Percentiles rank a stretch among this genome's conserved stretches.
phyloP scores from a whole-genome alignment of 1,140 invertebrate species.

The Neodiprion pinetum region DNA sequence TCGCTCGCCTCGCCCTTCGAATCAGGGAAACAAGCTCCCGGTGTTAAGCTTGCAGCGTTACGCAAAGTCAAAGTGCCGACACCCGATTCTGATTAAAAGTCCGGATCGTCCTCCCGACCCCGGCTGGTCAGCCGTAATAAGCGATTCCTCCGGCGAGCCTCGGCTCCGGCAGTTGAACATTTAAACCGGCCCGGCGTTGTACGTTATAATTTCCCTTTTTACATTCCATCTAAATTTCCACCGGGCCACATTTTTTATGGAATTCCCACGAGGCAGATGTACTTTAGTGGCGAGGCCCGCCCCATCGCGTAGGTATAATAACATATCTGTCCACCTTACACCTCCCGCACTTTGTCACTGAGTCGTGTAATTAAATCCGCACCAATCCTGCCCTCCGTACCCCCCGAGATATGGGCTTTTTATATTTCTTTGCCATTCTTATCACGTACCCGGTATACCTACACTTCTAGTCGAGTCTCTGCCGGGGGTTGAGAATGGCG shows the following conservation, averaged over 20 bases:
- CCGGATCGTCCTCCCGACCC: too few species aligned
- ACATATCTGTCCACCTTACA: too few species aligned
- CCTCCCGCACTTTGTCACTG: too few species aligned
- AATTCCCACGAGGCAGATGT: neutral
- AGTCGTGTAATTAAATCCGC: neutral
- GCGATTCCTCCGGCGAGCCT: neutral
- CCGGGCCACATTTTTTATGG: neutral
- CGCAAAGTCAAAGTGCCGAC: too few species aligned
- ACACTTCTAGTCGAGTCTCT: too few species aligned
- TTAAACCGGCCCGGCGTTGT: neutral
- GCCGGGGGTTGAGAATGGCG: too few species aligned
- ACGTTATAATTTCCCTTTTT: constrained; percentile 3
- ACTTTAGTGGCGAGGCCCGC: neutral
- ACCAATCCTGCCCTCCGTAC: neutral
- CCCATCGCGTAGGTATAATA: neutral
- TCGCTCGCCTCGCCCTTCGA: neutral
- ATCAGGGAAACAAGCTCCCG: neutral
- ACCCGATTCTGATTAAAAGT: neutral
- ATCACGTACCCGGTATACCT: neutral
- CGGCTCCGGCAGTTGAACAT: neutral
- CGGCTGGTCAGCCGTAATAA: too few species aligned
- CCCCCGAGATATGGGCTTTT: neutral
- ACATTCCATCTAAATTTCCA: neutral
- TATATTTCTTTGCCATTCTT: neutral
- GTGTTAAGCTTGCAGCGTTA: too few species aligned